Evolutionary conservation across 2,113 vertebrate genomes (phyloP), one percentile per base, ranked within the genome.

Genomic region (Phoenicopterus ruber): DNA sequence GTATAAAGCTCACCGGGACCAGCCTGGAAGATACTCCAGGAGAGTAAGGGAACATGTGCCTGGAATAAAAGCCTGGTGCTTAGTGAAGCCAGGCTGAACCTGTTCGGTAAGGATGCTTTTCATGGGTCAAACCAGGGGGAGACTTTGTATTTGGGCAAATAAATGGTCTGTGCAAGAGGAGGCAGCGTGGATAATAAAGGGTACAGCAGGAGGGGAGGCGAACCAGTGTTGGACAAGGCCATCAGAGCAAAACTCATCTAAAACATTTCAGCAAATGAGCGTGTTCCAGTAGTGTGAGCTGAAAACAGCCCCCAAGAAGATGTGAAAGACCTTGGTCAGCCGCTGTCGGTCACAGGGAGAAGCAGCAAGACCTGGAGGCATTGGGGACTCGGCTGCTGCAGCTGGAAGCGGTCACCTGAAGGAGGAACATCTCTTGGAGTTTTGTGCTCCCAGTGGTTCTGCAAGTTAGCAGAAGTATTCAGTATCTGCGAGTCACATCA

Each of bases 341-440:
- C 44, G 20, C 32, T 15, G 0, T 10, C 58, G 13, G 4, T 1
- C 7, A 0, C 13, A 24, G 65, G 50, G 50, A 78, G 69, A 42
- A 50, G 21, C 44, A 44, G 31, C 44, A 55, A 7, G 59, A 10
- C 42, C 50, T 63, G 70, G 22, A 32, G 73, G 73, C 5, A 0
- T 10, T 1, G 14, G 20, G 38, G 58, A 4, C 36, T 38, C 9
- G 36, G 42, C 28, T 4, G 40, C 22, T 57, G 13, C 65, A 62
- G n/a, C 44, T 71, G 77, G 65, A 40, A 92, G 20, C 29, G 36
- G 38, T n/a, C 81, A 31, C 59, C 65, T 36, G 65, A 36, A 81
- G 55, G 50, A 96, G 50, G 73, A 89, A 70, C 6, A 22, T 4
- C 50, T 86, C 69, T 3, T 6, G 31, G 69, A 74, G 38, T 47